These are phyloP conservation scores for Pristionchus pacificus DNA, from an alignment of 1,140 invertebrate genomes.

Conservation along the genomic window DNA sequence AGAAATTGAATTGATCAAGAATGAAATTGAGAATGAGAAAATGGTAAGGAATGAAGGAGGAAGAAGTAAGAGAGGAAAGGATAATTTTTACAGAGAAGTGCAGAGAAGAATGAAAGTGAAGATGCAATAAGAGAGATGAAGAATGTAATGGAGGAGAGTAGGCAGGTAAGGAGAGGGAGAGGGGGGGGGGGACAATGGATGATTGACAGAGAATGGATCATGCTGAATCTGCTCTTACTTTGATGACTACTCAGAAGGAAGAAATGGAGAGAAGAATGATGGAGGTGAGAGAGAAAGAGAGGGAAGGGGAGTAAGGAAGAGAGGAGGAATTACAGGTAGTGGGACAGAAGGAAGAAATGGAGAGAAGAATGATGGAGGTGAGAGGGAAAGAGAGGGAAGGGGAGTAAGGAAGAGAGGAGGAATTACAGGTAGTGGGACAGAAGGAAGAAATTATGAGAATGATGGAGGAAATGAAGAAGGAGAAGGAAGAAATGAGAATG, in stretches of 20 bases:
- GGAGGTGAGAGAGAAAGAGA: conserved; percentile 7
- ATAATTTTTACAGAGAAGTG: conserved; percentile 8
- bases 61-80: not conserved
- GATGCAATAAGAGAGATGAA: conserved; percentile 1
- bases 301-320: not conserved
- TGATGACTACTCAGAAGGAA: not conserved
- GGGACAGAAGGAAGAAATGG: conserved; percentile 3
- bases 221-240: too few relatives aligned
- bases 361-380: not conserved
- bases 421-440: not conserved
- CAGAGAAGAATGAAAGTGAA: not conserved
- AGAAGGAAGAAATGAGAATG: not conserved
- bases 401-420: not conserved
- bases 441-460: not conserved
- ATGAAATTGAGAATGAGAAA: not conserved
- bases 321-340: conserved; percentile 4
- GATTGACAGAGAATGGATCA: too few relatives aligned
- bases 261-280: conserved; percentile 1
- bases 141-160: conserved; percentile 4
- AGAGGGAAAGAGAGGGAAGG: conserved; percentile 1
- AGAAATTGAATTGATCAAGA: conserved; percentile 12
- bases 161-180: conserved; percentile 5
- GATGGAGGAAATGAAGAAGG: not conserved
- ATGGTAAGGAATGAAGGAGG: conserved; percentile 6
- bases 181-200: not conserved